Base-by-base conservation (phyloP, 2,797 vertebrate species). In the Phoebastria nigripes region DNA sequence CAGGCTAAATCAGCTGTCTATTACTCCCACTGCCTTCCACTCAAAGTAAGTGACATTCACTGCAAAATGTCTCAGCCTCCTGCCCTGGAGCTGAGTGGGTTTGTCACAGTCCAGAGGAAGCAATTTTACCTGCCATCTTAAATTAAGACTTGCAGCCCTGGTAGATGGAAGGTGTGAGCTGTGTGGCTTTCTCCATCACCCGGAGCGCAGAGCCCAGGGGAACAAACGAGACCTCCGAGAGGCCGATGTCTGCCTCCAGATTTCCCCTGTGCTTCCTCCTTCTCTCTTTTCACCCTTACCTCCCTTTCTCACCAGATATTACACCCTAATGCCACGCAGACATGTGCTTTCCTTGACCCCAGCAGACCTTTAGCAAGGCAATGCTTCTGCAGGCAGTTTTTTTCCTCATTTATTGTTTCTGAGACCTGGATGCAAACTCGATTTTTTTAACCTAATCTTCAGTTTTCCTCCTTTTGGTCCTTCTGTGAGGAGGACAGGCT, bases 401-500 rank as follows among this genome's bases (percentile, higher is more conserved):
- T 18, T 2, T 0, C 3, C 6, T 19, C 3, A 2, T 58, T 72
- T 33, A 2, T 70, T 79, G 18, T 81, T 52, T 33, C 70, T 77
- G 66, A 91, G 69, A 67, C 28, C 20, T 76, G 77, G 29, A 47
- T 13, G 18, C 15, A 86, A 88, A 56, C 24, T 25, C 4, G 2
- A 11, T 85, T 91, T 87, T 44, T 56, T 11, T 0, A 80, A 81
- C 69, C 9, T 20, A 1, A 28, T 84, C 91, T 83, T 73, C 24
- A 24, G n/a, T 56, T 93, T 69, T 54, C 4, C 35, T 79, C 33
- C 21, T 74, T 25, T 70, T 31, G 11, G 3, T 5, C 33, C 18
- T 83, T 58, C 26, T 56, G 58, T 11, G 6, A 95, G 59, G 58
- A 90, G 74, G 70, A 87, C 79, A 80, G 56, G 84, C 70, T 96